Evolutionary conservation across 2,888 invertebrate genomes (phyloP).

Genomic region (Brachyptera putata): DNA sequence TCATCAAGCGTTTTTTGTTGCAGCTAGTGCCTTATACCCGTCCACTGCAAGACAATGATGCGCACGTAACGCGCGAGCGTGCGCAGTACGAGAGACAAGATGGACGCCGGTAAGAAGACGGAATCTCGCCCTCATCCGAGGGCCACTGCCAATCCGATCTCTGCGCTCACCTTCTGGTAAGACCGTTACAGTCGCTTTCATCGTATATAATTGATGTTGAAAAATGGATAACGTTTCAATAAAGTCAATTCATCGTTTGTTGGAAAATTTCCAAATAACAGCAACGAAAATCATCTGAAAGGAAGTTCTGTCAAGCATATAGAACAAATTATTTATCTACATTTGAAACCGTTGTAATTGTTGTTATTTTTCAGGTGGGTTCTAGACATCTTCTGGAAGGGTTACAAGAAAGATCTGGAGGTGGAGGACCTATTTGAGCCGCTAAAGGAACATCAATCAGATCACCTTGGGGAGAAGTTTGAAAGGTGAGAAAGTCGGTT

Average conservation of each 20-base stretch:
- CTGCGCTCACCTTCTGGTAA: slow-evolving; percentile 64
- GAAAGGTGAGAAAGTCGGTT: slow-evolving; percentile 40
- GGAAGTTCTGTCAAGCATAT: no score
- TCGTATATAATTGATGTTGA: no score
- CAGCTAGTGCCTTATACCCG: neutral
- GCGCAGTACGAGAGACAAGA: no score
- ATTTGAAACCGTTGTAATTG: neutral
- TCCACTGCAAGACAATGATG: no score
- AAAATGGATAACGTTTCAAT: no score
- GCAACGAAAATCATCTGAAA: no score
- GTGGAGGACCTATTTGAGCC: slow-evolving; percentile 63
- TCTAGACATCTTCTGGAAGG: slow-evolving; percentile 62
- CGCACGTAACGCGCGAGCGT: no score
- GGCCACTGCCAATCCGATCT: slow-evolving; percentile 54
- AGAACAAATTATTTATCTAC: neutral
- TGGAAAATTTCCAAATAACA: no score
- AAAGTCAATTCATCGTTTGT: no score
- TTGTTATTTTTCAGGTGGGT: slow-evolving; percentile 58
- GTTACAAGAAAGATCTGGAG: slow-evolving; percentile 62
- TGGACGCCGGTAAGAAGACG: slow-evolving; percentile 51
- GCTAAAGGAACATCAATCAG: slow-evolving; percentile 63
- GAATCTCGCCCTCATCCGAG: slow-evolving; percentile 54
- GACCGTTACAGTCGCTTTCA: slow-evolving; percentile 35
- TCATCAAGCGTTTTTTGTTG: no score
- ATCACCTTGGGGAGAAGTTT: slow-evolving; percentile 59